These are phyloP conservation scores for Heterohyrax brucei DNA, from an alignment of 2,797 vertebrate genomes.

Conservation along the genomic window DNA sequence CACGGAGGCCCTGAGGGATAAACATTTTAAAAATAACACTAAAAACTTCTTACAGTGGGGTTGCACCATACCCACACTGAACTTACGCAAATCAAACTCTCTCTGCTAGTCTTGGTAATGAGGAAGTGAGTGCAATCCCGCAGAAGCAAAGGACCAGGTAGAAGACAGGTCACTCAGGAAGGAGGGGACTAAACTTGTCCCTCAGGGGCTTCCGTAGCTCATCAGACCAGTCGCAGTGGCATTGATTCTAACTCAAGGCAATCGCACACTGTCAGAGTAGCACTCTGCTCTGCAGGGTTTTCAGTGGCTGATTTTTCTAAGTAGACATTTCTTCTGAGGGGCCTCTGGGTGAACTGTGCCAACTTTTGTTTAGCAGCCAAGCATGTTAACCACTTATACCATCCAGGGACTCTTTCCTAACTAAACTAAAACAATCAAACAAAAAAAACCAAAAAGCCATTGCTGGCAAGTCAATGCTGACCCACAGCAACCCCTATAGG, in stretches of 20 bases:
- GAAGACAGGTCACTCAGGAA: background rate
- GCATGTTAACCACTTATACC: background rate
- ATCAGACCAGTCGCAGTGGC: too few species aligned
- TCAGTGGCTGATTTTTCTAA: background rate
- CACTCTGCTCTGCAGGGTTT: background rate
- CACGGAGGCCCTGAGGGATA: background rate
- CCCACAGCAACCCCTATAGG: too few species aligned
- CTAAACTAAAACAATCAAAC: too few species aligned
- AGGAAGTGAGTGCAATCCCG: background rate
- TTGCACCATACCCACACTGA: background rate
- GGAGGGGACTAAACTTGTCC: background rate
- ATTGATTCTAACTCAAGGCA: background rate
- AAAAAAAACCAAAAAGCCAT: too few species aligned
- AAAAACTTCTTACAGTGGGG: background rate
- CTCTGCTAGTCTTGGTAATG: background rate
- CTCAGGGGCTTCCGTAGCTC: background rate
- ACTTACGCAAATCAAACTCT: background rate
- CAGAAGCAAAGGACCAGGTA: background rate
- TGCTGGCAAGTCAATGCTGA: too few species aligned
- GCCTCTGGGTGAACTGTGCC: background rate
- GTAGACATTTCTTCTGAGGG: background rate
- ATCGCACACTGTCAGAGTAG: background rate
- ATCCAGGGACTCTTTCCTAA: background rate
- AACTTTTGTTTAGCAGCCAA: background rate
- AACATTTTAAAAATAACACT: conserved; percentile 3